Evolutionary conservation across 2,888 invertebrate genomes (phyloP).

Genomic region (Drosophila lutescens): DNA sequence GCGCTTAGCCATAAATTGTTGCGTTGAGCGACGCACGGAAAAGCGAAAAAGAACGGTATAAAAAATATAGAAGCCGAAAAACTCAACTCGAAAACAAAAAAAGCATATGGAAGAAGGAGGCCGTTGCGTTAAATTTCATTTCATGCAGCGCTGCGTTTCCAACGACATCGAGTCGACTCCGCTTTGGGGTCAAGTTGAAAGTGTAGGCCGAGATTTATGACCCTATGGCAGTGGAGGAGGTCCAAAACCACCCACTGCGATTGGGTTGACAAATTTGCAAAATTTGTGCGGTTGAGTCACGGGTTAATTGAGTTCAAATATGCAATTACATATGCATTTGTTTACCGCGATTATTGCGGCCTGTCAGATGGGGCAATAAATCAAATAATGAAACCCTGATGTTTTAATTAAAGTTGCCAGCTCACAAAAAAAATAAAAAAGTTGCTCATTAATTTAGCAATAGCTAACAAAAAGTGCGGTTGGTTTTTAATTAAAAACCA

Average conservation of each 20-base stretch:
- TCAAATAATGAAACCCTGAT: slow-evolving; percentile 67
- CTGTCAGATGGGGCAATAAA: slow-evolving; percentile 57
- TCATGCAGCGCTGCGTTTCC: slow-evolving; percentile 66
- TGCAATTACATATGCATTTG: slow-evolving; percentile 63
- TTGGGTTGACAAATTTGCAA: slow-evolving; percentile 39
- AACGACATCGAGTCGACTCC: slow-evolving; percentile 44
- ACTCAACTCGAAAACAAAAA: slow-evolving; percentile 32
- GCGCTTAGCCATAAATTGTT: slow-evolving; percentile 75
- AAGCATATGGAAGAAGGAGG: slow-evolving; percentile 34
- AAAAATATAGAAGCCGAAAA: slow-evolving; percentile 34
- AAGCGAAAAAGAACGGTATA: slow-evolving; percentile 14
- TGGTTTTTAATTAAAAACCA: slow-evolving; percentile 64
- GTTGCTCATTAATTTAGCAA: slow-evolving; percentile 48
- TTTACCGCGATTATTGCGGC: slow-evolving; percentile 40
- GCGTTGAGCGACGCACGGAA: slow-evolving; percentile 51
- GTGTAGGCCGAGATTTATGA: slow-evolving; percentile 62
- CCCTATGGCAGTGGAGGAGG: not conserved
- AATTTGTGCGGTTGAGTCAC: slow-evolving; percentile 51
- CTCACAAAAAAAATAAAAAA: slow-evolving; percentile 17
- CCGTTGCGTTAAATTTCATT: slow-evolving; percentile 73
- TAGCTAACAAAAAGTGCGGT: slow-evolving; percentile 56
- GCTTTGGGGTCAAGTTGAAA: slow-evolving; percentile 70
- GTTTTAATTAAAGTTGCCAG: slow-evolving; percentile 65
- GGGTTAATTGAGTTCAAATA: slow-evolving; percentile 75
- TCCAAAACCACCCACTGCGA: slow-evolving; percentile 2